A percentile compares a stretch with the other conserved stretches of the same genome.
Conservation (phyloP, 2,888 invertebrate species). For the Erebia aethiops region DNA sequence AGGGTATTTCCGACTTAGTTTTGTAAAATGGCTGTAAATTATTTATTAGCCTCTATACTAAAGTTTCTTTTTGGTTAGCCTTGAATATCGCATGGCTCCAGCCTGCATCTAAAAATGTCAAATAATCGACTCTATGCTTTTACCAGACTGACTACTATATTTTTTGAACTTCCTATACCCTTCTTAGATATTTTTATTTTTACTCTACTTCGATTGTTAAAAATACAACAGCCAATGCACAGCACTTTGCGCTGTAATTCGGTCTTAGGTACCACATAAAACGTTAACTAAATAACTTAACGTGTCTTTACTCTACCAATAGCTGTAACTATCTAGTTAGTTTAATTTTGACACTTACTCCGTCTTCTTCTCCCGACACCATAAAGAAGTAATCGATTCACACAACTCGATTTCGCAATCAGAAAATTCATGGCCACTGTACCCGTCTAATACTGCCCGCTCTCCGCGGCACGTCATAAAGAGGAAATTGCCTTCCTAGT, state of each 20-base stretch:
- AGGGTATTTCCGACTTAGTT: not conserved
- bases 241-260: too few species aligned
- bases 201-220: too few species aligned
- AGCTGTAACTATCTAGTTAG: not conserved
- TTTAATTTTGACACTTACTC: not conserved
- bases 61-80: too few species aligned
- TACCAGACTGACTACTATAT: too few species aligned
- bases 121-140: too few species aligned
- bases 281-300: not conserved
- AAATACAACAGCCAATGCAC: too few species aligned
- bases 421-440: slow-evolving; percentile 47
- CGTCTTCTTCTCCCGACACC: not conserved
- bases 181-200: too few species aligned
- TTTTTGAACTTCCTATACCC: too few species aligned
- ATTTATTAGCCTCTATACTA: too few species aligned
- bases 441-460: slow-evolving; percentile 56
- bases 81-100: too few species aligned
- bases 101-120: too few species aligned
- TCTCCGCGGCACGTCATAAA: slow-evolving; percentile 71
- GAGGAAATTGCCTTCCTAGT: slow-evolving; percentile 77
- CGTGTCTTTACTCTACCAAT: not conserved
- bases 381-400: slow-evolving; percentile 19
- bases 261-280: too few species aligned
- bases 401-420: slow-evolving; percentile 32
- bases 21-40: not conserved